Evolutionary conservation across 2,888 invertebrate species (phyloP), one percentile per base, ranked within the genome.

Genomic region (Clitarchus hookeri): DNA sequence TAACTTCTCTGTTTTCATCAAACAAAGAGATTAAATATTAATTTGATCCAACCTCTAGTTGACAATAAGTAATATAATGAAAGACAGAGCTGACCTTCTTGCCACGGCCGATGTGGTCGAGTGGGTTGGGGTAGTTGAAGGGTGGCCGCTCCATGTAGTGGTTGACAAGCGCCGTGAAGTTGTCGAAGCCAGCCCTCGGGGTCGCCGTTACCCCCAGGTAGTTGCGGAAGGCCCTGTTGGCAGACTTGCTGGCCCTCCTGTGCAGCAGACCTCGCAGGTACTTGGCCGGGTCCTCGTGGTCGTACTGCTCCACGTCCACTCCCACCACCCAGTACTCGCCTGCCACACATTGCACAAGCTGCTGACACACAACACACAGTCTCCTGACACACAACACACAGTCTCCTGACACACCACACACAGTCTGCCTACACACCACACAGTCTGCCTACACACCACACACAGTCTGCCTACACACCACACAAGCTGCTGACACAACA

Each of bases 301-400:
- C 96, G 91, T 98, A 98, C 89, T 97, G 96, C 89, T 97, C 97
- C 23, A 97, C 95, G 90, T 97, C 97, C 11, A 98, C 96, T 9
- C 98, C 98, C 36, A 98, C 95, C 0, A 97, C 98, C 91, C 97
- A 98, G 91, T 98, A 98, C 90, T 98, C 97, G n/a, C 98, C 97
- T 96, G 91, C 54, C 27, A 11, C 44, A 54, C n/a, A 26, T 36
- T 36, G 4, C n/a, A 16, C 48, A 11, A 48, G 4, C 48, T 48
- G 36, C 36, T 36, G 36, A 36, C 36, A 3, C 36, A 36, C 36
- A 36, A 1, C 36, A 36, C 36, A 36, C 44, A n/a, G 27, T 23
- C 26, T 8, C 3, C 48, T 48, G 48, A 48, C 12, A 6, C 12
- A 6, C 11, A 13, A 48, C 16, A 83, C 16, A 16, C 16, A 13